Base-by-base conservation (phyloP, 2,113 vertebrate genomes). In the Beaufortia kweichowensis region DNA sequence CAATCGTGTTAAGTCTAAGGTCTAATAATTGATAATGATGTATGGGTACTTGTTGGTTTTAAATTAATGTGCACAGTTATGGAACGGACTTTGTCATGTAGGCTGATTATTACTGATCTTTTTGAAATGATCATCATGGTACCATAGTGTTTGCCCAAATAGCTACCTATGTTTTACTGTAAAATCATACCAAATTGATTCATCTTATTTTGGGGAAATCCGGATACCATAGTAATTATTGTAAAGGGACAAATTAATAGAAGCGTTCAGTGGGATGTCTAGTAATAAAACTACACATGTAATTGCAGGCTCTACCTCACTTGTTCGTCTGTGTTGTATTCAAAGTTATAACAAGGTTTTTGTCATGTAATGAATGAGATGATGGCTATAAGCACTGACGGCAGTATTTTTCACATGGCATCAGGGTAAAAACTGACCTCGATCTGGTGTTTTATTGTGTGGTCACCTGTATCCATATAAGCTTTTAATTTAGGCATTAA, bases 1-100 rank as follows among this genome's bases (percentile, higher is more conserved):
- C 82, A 0, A 2, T 92, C 19, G 0, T 89, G 0, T 0, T 85
- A 21, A 79, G n/a, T 43, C 0, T 87, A 28, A 66, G 10, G 9
- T 6, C 78, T 29, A 89, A 63, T 71, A 63, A 70, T 0, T 70
- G 67, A 69, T 2, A 21, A 4, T 14, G 28, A 26, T 11, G 5
- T 3, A n/a, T 26, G 43, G 19, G 33, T n/a, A 53, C 19, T 33
- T 29, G 43, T 53, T 53, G 6, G 46, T 48, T 48, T 48, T n/a
- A n/a, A 53, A 53, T 7, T 6, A 21, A 53, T 53, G 48, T 53
- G 24, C 2, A 2, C 5, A 28, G 0, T 26, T 3, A 66, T 28
- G 14, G 21, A 21, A 39, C 11, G 35, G 35, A 11, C 10, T 15
- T 2, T 3, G 21, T 41, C 7, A 24, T 1, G 1, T 62, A 3